Evolutionary conservation across 2,797 vertebrate species (phyloP).

Genomic region (Emydoidea blandingii): DNA sequence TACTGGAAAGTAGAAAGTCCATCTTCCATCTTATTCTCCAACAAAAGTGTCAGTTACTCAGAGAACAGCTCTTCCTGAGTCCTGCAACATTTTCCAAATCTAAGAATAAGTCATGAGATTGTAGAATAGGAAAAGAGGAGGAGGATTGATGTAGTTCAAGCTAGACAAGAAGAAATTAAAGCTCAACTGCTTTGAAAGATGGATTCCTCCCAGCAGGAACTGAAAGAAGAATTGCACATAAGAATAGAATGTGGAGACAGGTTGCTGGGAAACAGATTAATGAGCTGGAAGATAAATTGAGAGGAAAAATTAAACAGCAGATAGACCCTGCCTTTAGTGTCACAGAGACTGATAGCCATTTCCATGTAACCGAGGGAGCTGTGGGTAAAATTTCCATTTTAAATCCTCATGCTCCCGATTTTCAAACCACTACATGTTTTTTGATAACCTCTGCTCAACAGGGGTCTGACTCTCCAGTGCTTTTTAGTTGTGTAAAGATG

Average conservation of each 20-base stretch:
- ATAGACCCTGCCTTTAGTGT: slow-evolving; percentile 75
- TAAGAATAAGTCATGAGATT: slow-evolving; percentile 55
- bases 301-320: slow-evolving; percentile 75
- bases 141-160: slow-evolving; percentile 70
- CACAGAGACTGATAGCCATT: slow-evolving; percentile 73
- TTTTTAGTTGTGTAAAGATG: neutral
- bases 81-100: slow-evolving; percentile 52
- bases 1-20: neutral
- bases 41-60: slow-evolving; percentile 44
- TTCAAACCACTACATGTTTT: neutral
- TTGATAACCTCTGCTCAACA: neutral
- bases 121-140: slow-evolving; percentile 42
- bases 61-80: neutral
- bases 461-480: neutral
- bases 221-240: slow-evolving; percentile 67
- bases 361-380: slow-evolving; percentile 42
- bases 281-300: slow-evolving; percentile 78
- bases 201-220: slow-evolving; percentile 75
- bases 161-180: slow-evolving; percentile 77
- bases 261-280: slow-evolving; percentile 80
- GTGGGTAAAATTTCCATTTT: slow-evolving; percentile 36
- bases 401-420: neutral
- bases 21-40: slow-evolving; percentile 22
- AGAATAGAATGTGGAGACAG: slow-evolving; percentile 75
- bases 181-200: slow-evolving; percentile 75